A percentile compares a stretch with the other conserved stretches of the same genome.
These are phyloP conservation scores for Istiophorus platypterus DNA, from an alignment of 2,113 vertebrate species.

Conservation along the genomic window DNA sequence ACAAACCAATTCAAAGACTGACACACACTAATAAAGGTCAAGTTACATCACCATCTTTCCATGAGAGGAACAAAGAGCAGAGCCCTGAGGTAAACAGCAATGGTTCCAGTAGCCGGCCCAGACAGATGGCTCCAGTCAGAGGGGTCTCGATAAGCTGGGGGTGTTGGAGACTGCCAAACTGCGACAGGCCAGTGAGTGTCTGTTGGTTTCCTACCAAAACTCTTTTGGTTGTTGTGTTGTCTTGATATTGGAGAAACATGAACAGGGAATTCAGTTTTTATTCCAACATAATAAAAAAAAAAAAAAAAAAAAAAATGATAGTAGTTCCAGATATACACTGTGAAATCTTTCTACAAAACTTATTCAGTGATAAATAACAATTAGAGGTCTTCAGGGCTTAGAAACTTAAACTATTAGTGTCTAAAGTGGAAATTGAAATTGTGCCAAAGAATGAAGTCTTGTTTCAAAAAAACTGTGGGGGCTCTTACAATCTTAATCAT, in stretches of 20 bases:
- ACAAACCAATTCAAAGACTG: slow-evolving; percentile 46
- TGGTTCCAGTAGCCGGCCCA: slow-evolving; percentile 18
- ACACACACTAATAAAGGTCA: slow-evolving; percentile 62
- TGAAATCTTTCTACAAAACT: neutral
- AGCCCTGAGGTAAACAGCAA: slow-evolving; percentile 45
- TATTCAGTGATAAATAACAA: neutral
- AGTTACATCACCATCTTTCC: slow-evolving; percentile 44
- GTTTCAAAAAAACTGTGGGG: neutral
- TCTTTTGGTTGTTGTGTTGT: neutral
- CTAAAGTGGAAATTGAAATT: too few relatives aligned
- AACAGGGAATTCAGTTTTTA: slow-evolving; percentile 1
- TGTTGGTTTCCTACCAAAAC: slow-evolving; percentile 1
- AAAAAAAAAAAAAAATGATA: neutral
- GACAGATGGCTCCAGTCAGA: slow-evolving; percentile 60
- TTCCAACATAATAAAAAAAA: neutral
- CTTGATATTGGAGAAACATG: neutral
- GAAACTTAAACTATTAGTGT: neutral
- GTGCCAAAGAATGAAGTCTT: neutral
- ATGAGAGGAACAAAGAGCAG: slow-evolving; percentile 40
- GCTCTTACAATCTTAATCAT: too few relatives aligned
- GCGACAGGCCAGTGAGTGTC: slow-evolving; percentile 13
- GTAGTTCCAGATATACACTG: neutral
- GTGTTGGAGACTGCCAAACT: slow-evolving; percentile 19
- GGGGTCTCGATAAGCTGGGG: slow-evolving; percentile 15
- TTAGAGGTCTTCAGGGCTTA: neutral